Evolutionary conservation across 2,113 vertebrate genomes (phyloP), one percentile per base, ranked within the genome.

Genomic region (Pterocles gutturalis): DNA sequence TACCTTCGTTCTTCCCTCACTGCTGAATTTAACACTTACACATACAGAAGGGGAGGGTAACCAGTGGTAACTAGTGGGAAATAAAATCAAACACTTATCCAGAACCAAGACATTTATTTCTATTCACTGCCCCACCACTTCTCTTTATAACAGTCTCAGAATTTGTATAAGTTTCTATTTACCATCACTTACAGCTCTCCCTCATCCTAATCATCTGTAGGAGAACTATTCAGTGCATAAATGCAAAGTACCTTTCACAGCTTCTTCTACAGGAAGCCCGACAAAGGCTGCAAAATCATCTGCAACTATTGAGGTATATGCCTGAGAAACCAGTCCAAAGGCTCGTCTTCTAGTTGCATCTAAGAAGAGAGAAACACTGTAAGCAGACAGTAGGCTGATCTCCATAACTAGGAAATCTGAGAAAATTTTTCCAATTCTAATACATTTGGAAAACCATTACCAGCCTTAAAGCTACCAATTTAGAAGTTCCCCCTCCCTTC

Each of bases 261-360:
- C 99, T 71, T 99, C 99, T 86, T 99, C 99, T 60, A 99, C 99
- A 11, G 99, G 98, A 96, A 99, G 99, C 26, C 99, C 99, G 0
- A 99, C 99, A 61, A 99, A 99, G 36, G 99, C 99, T 10, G 99
- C 99, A 10, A 99, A 99, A 65, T 99, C 99, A 2, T 99, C 99
- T 1, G 99, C 99, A 10, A 98, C 94, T 94, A 99, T 99, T 36
- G 99, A 99, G 29, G 99, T 99, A 93, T 99, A 99, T 0, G 99
- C 99, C 97, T 99, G 99, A 15, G 99, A 99, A 88, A 99, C 99
- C 48, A 99, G 98, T 17, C 98, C 96, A 66, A 99, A 99, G 4
- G 99, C 99, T 48, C 99, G 96, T 58, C 99, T 98, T 82, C 99
- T 97, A 0, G 99, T 99, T 7, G 99, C 98, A 96, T 99, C 99